These are phyloP conservation scores for Dryobota labecula DNA, from an alignment of 2,888 invertebrate genomes.

Conservation along the genomic window DNA sequence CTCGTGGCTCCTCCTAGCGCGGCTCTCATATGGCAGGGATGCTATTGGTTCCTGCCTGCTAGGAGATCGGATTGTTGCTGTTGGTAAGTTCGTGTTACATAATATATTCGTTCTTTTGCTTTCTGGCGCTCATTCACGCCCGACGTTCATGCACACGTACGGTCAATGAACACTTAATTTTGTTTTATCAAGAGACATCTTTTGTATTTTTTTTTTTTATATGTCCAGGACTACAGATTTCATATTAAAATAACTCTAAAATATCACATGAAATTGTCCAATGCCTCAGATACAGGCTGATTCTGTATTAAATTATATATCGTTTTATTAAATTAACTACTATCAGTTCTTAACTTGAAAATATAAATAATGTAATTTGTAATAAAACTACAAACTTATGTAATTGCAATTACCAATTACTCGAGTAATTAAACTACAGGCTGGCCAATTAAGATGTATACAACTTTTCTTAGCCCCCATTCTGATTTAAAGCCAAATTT, in stretches of 20 bases:
- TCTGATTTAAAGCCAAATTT: too few species aligned
- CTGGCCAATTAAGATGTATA: too few species aligned
- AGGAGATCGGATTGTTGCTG: constrained; percentile 95
- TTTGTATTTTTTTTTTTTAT: neutral
- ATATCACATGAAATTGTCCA: neutral
- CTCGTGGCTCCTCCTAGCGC: constrained; percentile 96
- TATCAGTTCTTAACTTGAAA: neutral
- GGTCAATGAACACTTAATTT: neutral
- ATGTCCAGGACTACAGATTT: too few species aligned
- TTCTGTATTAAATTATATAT: neutral
- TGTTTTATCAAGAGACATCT: neutral
- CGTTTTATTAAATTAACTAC: neutral
- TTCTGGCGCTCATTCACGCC: neutral
- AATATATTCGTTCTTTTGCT: neutral
- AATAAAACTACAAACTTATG: neutral
- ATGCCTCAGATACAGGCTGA: neutral
- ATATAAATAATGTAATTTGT: neutral
- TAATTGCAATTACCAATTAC: neutral
- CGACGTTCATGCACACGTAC: neutral
- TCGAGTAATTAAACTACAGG: constrained; percentile 5
- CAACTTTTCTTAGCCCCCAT: too few species aligned
- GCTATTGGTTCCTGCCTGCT: constrained; percentile 96
- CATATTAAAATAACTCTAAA: neutral
- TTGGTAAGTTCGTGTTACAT: constrained; percentile 91
- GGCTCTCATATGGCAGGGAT: constrained; percentile 95